Evolutionary conservation across 2,797 vertebrate species (phyloP), one percentile per base, ranked within the genome.

Genomic region (Ambastaia sidthimunki): DNA sequence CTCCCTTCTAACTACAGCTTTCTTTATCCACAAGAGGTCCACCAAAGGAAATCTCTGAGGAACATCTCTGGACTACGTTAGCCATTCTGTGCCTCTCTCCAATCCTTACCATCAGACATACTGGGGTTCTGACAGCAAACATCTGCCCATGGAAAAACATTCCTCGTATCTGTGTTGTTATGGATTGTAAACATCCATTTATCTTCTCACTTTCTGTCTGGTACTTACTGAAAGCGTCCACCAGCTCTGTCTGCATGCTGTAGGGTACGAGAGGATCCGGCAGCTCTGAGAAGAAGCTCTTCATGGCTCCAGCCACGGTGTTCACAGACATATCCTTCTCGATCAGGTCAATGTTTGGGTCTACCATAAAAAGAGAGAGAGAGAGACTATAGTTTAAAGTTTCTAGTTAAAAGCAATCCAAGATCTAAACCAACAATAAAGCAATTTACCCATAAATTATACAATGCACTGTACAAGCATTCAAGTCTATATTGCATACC

Each of bases 261-360:
- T 98, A 98, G 0, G 97, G 97, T 60, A 98, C 96, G 82, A 98
- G 89, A 0, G 97, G 97, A 19, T 98, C 96, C 0, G 96, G 97
- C 3, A 98, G 91, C 85, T 98, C 97, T 0, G 97, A 97, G 93
- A 98, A 98, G 86, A 98, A 98, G 82, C 96, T 97, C 88, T 98
- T 98, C 96, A 98, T 96, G 86, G 97, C 97, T 1, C 97, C 96
- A 0, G 97, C 97, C 76, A 98, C 96, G 0, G 97, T 95, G 89
- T 98, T 96, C 72, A 98, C 95, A 0, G 96, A 96, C 82, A 96
- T 96, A 89, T 98, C 97, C 84, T 98, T 98, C 90, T 98, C 97
- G 0, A 95, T 94, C 89, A 98, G 89, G 89, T 98, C 96, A 87
- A 98, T 89, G 86, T 84, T 94, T 76, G 95, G 93, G 80, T 98